Percentiles rank a stretch among this genome's conserved stretches.
phyloP scores from a whole-genome alignment of 2,113 vertebrate species.

The Prionailurus viverrinus region DNA sequence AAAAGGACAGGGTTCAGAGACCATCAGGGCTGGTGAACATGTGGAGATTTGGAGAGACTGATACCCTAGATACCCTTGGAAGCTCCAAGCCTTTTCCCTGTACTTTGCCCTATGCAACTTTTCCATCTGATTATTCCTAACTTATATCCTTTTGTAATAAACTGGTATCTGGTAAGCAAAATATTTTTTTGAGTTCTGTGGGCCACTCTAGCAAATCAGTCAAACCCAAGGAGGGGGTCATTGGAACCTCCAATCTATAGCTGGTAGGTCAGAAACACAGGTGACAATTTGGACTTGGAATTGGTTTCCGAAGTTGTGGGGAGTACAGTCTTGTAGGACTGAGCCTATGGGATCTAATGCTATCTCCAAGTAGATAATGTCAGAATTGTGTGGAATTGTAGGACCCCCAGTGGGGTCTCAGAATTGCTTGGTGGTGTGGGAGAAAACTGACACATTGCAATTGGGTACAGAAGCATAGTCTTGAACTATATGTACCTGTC shows the following conservation, averaged over 20 bases:
- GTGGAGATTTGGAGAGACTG: not conserved
- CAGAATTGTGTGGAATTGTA: not conserved
- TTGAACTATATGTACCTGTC: not conserved
- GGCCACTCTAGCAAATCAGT: not conserved
- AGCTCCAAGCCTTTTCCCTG: not conserved
- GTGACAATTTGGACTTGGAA: not conserved
- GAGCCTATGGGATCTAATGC: not conserved
- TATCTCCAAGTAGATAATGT: not conserved
- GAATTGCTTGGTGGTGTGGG: not conserved
- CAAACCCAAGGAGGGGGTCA: not conserved
- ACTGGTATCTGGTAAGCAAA: constrained; percentile 3
- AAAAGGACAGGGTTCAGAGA: not conserved
- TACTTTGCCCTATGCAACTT: not conserved
- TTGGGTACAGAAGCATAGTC: not conserved
- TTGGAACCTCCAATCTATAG: not conserved
- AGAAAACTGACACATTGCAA: not conserved
- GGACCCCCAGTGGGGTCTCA: not conserved
- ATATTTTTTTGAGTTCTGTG: not conserved
- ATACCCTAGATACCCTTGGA: not conserved
- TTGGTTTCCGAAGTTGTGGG: not conserved
- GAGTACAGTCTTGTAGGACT: not conserved
- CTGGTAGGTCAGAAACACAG: not conserved
- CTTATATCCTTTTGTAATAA: not conserved
- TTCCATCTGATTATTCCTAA: not conserved
- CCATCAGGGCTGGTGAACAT: not conserved